Percentiles rank a stretch among this genome's conserved stretches.
phyloP scores from a whole-genome alignment of 2,888 invertebrate genomes.

The Heterodera filipjevi region DNA sequence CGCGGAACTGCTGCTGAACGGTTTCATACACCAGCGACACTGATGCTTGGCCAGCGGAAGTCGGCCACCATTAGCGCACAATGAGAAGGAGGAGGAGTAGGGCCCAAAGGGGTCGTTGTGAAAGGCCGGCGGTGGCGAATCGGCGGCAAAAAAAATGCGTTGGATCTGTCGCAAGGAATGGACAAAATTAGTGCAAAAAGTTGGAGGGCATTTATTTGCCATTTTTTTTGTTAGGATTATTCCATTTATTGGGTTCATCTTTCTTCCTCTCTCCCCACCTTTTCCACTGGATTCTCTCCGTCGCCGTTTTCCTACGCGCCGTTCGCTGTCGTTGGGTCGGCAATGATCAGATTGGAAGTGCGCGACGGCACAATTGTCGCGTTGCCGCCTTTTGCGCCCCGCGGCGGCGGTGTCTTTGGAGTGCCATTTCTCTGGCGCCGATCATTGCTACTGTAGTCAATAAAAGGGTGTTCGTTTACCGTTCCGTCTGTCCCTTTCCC shows the following conservation, averaged over 20 bases:
- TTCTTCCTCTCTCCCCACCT: background rate
- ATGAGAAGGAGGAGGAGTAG: background rate
- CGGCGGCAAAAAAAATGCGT: constrained; percentile 24
- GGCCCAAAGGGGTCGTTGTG: background rate
- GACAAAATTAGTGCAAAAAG: too few relatives aligned
- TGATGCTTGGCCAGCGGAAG: constrained; percentile 76
- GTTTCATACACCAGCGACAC: constrained; percentile 95
- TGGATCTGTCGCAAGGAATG: constrained; percentile 11
- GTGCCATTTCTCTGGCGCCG: background rate
- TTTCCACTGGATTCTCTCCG: constrained; percentile 28
- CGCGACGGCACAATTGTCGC: background rate
- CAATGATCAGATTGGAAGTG: constrained; percentile 1
- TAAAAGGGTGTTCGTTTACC: background rate
- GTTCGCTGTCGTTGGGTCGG: background rate
- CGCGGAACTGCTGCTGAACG: constrained; percentile 93
- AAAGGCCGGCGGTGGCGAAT: constrained; percentile 23
- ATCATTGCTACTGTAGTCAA: background rate
- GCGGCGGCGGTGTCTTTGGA: constrained; percentile 1
- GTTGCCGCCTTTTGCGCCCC: background rate
- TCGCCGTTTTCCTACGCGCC: constrained; percentile 19
- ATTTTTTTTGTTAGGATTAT: too few relatives aligned
- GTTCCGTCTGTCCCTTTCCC: background rate
- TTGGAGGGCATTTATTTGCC: background rate
- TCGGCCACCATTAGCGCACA: constrained; percentile 28
- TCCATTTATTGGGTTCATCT: too few relatives aligned